Base-by-base conservation (phyloP, 2,797 vertebrate species). In the Hephaestus fuliginosus region DNA sequence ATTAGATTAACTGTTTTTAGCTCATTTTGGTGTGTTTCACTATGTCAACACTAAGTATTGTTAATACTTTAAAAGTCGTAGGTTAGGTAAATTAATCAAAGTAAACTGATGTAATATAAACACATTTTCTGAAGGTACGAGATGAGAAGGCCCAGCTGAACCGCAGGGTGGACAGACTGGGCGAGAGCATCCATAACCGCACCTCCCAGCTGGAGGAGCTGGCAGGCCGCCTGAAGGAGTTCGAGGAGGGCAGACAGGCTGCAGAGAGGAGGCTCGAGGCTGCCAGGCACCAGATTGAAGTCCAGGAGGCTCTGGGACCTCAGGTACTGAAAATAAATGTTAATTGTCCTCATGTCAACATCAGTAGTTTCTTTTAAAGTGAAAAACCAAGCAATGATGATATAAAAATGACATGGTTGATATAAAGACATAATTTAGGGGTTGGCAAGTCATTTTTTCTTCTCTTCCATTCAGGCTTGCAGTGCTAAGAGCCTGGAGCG, bases 401-500 rank as follows among this genome's bases (percentile, higher is more conserved):
- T 13, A 8, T 22, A 0, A 18, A 66, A 51, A 55, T 25, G 0
- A 18, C 17, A 44, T 39, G 2, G 18, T 44, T 36, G 13, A 20
- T 43, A 28, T 15, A 14, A 48, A 39, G 8, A 63, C 15, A 20
- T 46, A 5, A 22, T 49, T 62, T 11, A 58, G 25, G 7, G 22
- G 46, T 55, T 20, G 20, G 12, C 9, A 9, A 15, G 17, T 49
- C 1, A 6, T 60, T 15, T 69, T 56, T 58, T 0, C 39, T 20
- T 58, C 48, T 70, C 30, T 53, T 6, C 18, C 12, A 0, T 48
- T 30, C 96, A 99, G 92, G 97, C 97, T 2, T 99, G 97, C 91
- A 99, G 97, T 86, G 97, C 95, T 41, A 99, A 99, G 94, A 99
- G 98, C 74, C 86, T 99, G 87, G 98, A 99, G 92, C 96, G 97